phyloP scores from a whole-genome alignment of 2,797 vertebrate species.

The Melanotaenia maccullochi region DNA sequence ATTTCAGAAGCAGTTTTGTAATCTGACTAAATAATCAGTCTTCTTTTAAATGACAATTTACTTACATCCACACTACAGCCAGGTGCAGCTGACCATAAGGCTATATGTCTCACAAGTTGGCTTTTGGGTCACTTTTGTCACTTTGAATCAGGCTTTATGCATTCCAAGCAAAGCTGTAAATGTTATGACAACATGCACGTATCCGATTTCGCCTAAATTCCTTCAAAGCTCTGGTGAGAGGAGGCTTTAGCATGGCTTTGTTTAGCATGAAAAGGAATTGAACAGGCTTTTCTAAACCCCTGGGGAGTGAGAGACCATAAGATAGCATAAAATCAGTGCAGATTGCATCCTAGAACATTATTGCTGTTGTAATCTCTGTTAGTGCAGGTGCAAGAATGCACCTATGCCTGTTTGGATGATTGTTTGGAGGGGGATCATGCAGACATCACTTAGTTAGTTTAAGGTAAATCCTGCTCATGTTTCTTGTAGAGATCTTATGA shows the following conservation, averaged over 20 bases:
- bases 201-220: slow-evolving; percentile 70
- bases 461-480: slow-evolving; percentile 66
- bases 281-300: slow-evolving; percentile 63
- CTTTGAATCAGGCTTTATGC: slow-evolving; percentile 53
- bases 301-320: slow-evolving; percentile 47
- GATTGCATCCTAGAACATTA: slow-evolving; percentile 53
- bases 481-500: slow-evolving; percentile 62
- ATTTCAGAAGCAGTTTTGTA: no score
- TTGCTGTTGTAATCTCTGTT: slow-evolving; percentile 38
- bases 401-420: slow-evolving; percentile 17
- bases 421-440: slow-evolving; percentile 42
- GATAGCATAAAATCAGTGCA: slow-evolving; percentile 51
- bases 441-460: slow-evolving; percentile 62
- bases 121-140: slow-evolving; percentile 51
- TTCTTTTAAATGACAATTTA: no score
- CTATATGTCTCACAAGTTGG: background rate
- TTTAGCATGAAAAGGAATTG: slow-evolving; percentile 71
- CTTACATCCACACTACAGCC: no score
- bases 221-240: slow-evolving; percentile 58
- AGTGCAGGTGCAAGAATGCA: slow-evolving; percentile 34
- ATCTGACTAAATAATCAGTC: no score
- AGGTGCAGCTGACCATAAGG: no score
- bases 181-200: slow-evolving; percentile 67
- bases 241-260: slow-evolving; percentile 69
- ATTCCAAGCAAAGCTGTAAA: slow-evolving; percentile 62